These are phyloP conservation scores for Drosophila parthenogenetica DNA, from an alignment of 2,888 invertebrate genomes.

Conservation along the genomic window DNA sequence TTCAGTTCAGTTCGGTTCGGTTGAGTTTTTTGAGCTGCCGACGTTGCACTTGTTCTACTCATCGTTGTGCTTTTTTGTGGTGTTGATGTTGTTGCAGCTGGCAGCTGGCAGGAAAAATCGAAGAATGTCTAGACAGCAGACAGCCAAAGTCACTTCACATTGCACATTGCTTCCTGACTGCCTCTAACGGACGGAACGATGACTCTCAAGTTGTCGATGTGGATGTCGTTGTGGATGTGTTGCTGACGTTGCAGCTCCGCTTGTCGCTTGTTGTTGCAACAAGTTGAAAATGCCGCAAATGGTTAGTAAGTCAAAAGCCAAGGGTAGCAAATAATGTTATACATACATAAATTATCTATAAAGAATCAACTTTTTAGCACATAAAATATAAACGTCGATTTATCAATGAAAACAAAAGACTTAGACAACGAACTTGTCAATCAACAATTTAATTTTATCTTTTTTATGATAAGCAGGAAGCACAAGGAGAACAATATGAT, in stretches of 20 bases:
- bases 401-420: slow-evolving; percentile 67
- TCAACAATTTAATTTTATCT: not conserved
- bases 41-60: slow-evolving; percentile 75
- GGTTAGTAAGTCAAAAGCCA: slow-evolving; percentile 12
- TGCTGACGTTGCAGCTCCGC: slow-evolving; percentile 9
- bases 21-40: slow-evolving; percentile 39
- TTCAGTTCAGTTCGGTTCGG: slow-evolving; percentile 21
- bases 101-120: slow-evolving; percentile 75
- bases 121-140: slow-evolving; percentile 80
- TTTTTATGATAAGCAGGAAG: slow-evolving; percentile 11
- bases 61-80: slow-evolving; percentile 50
- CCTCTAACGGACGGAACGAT: slow-evolving; percentile 50
- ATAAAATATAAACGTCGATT: not conserved
- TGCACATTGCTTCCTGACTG: slow-evolving; percentile 81
- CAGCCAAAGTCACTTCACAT: slow-evolving; percentile 79
- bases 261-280: slow-evolving; percentile 20
- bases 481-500: slow-evolving; percentile 14
- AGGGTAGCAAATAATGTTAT: not conserved
- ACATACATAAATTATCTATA: not conserved
- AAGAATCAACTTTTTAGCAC: not conserved
- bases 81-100: slow-evolving; percentile 54
- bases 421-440: slow-evolving; percentile 71
- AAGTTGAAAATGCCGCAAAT: slow-evolving; percentile 18
- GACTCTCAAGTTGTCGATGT: slow-evolving; percentile 34
- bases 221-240: slow-evolving; percentile 6